Conservation (phyloP, 2,888 invertebrate species). For the Lithodes maja region DNA sequence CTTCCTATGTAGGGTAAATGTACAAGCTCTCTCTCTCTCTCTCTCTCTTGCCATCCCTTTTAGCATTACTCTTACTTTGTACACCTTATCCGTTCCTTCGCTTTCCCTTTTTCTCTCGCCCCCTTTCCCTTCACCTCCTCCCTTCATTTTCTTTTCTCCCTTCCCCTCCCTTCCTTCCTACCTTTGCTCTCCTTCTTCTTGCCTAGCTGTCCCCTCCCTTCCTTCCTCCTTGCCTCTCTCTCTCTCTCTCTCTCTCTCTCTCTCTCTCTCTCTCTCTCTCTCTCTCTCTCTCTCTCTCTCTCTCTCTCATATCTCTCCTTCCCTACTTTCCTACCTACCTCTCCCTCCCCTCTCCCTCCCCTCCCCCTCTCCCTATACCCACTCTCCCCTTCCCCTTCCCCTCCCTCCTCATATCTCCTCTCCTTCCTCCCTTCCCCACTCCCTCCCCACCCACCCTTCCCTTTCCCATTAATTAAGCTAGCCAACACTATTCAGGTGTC, state of each 20-base stretch:
- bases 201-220: not conserved
- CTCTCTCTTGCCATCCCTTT: not conserved
- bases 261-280: not conserved
- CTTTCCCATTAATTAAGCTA: no score
- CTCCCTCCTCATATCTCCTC: not conserved
- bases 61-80: not conserved
- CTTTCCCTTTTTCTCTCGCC: no score
- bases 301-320: conserved; percentile 6
- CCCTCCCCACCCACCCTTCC: not conserved
- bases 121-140: not conserved
- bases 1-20: no score
- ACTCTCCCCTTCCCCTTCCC: not conserved
- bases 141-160: not conserved
- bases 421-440: not conserved
- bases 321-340: not conserved
- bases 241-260: not conserved
- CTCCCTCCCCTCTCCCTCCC: not conserved
- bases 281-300: not conserved
- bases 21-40: no score
- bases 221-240: not conserved
- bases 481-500: no score
- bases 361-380: not conserved
- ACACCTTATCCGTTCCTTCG: no score
- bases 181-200: not conserved
- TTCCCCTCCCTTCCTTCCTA: not conserved